Evolutionary conservation across 2,888 invertebrate species (phyloP).

Genomic region (Drosophila borborema): DNA sequence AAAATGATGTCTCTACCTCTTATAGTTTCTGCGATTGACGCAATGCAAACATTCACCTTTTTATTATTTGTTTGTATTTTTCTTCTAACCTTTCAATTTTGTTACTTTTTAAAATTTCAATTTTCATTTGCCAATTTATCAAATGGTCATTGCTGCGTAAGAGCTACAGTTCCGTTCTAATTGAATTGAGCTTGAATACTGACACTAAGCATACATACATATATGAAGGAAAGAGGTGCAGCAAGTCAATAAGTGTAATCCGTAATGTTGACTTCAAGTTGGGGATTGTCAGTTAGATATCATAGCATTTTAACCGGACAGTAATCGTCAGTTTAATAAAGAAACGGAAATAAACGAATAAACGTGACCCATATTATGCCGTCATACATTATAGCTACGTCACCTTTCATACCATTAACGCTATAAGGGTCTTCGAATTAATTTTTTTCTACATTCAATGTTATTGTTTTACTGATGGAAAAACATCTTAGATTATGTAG

Average conservation of each 20-base stretch:
- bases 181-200: slow-evolving; percentile 52
- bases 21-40: too few relatives aligned
- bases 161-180: slow-evolving; percentile 37
- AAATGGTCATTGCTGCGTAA: neutral
- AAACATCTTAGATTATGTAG: neutral
- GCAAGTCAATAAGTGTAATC: slow-evolving; percentile 43
- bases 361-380: slow-evolving; percentile 42
- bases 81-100: too few relatives aligned
- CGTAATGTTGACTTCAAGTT: slow-evolving; percentile 50
- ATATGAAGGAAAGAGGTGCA: slow-evolving; percentile 47
- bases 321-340: slow-evolving; percentile 39
- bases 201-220: slow-evolving; percentile 36
- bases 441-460: slow-evolving; percentile 26
- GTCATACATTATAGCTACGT: slow-evolving; percentile 13
- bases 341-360: slow-evolving; percentile 44
- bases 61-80: too few relatives aligned
- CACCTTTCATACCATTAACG: slow-evolving; percentile 7
- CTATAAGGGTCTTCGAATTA: slow-evolving; percentile 25
- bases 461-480: neutral
- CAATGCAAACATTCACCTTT: too few relatives aligned
- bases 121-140: slow-evolving; percentile 5
- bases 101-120: neutral
- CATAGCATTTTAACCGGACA: slow-evolving; percentile 9
- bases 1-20: too few relatives aligned
- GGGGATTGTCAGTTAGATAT: slow-evolving; percentile 43